Percentiles rank a stretch among this genome's conserved stretches.
Evolutionary conservation across 2,888 invertebrate species (phyloP).

Genomic region (Selenia dentaria): DNA sequence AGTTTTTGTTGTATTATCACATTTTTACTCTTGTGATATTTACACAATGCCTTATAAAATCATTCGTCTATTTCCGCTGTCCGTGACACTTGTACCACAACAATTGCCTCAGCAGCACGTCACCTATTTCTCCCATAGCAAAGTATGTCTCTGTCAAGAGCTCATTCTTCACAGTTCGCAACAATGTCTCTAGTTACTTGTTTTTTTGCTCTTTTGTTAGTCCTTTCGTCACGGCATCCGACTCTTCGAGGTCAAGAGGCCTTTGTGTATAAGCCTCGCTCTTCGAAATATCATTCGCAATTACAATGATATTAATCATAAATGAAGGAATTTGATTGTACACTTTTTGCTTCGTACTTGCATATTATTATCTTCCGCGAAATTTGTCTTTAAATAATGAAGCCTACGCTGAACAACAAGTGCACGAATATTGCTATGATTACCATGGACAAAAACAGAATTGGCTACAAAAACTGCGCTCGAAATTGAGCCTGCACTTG

Average conservation of each 20-base stretch:
- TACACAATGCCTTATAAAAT: conserved; percentile 15
- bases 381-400: conserved; percentile 38
- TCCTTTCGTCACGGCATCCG: conserved; percentile 59
- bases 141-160: conserved; percentile 42
- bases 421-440: conserved; percentile 46
- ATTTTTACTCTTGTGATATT: conserved; percentile 6
- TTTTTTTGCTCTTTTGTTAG: conserved; percentile 50
- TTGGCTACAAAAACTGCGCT: conserved; percentile 46
- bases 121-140: conserved; percentile 41
- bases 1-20: conserved; percentile 3
- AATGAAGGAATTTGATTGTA: conserved; percentile 28
- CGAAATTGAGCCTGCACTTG: conserved; percentile 50
- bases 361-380: conserved; percentile 41
- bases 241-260: conserved; percentile 59
- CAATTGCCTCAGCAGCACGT: conserved; percentile 39
- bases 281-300: conserved; percentile 37
- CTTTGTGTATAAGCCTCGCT: conserved; percentile 43
- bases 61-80: conserved; percentile 37
- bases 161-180: conserved; percentile 36
- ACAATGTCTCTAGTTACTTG: conserved; percentile 42
- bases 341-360: conserved; percentile 17
- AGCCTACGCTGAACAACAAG: conserved; percentile 40
- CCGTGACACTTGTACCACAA: conserved; percentile 45
- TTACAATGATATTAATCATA: conserved; percentile 33
- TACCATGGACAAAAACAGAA: conserved; percentile 42